Evolutionary conservation across 1,140 invertebrate genomes (phyloP).

Genomic region (Leptonema lineaticorne): DNA sequence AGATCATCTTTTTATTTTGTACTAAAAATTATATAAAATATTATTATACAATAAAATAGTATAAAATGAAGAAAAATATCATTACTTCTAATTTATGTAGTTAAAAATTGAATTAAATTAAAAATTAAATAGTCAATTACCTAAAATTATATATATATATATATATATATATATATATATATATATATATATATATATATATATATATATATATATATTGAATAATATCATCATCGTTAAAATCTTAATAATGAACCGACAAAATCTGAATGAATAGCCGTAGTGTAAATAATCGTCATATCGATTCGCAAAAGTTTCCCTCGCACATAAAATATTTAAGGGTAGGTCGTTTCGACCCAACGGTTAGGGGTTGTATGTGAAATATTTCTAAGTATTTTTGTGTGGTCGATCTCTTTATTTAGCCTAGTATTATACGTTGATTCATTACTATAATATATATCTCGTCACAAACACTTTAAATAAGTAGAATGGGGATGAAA

Average conservation of each 20-base stretch:
- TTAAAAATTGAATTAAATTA: too few relatives aligned
- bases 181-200: not conserved
- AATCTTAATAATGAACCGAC: not conserved
- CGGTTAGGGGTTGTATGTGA: not conserved
- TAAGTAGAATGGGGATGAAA: too few relatives aligned
- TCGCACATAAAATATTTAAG: constrained; percentile 2
- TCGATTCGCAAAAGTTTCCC: constrained; percentile 8
- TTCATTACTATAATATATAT: not conserved
- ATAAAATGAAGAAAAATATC: too few relatives aligned
- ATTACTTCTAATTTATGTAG: too few relatives aligned
- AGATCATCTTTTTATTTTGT: too few relatives aligned
- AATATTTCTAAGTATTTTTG: too few relatives aligned
- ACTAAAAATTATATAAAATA: too few relatives aligned
- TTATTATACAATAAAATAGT: too few relatives aligned
- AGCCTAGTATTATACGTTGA: not conserved
- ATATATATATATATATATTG: not conserved
- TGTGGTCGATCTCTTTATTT: not conserved
- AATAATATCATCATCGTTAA: not conserved
- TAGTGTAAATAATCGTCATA: not conserved
- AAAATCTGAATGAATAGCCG: too few relatives aligned
- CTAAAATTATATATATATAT: not conserved
- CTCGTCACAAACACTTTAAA: too few relatives aligned
- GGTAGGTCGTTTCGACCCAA: not conserved
- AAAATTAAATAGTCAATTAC: not conserved
- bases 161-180: not conserved